These are phyloP conservation scores for Sarotherodon lohbergeri DNA, from an alignment of 2,113 vertebrate species.

Conservation along the genomic window DNA sequence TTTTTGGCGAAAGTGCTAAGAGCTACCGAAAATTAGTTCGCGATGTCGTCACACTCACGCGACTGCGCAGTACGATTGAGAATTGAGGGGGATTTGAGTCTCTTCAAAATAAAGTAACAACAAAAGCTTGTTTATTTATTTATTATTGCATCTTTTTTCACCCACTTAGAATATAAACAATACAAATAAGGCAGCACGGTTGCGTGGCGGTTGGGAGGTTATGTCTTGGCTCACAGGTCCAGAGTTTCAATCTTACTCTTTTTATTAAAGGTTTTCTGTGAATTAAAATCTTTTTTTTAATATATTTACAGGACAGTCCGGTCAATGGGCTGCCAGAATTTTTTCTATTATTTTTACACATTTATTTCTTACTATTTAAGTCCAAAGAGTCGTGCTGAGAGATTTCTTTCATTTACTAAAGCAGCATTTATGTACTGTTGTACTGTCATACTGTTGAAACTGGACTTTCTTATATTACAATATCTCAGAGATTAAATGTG, in stretches of 20 bases:
- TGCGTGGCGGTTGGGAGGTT: neutral
- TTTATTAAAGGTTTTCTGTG: neutral
- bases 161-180: neutral
- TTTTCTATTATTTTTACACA: neutral
- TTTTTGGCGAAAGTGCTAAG: constrained; percentile 31
- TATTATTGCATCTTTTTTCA: neutral
- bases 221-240: neutral
- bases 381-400: neutral
- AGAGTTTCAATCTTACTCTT: neutral
- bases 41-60: neutral
- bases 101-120: constrained; percentile 12
- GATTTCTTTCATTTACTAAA: neutral
- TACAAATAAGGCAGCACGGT: neutral
- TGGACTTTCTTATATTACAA: neutral
- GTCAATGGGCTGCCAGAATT: neutral
- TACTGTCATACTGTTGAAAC: neutral
- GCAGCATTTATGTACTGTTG: neutral
- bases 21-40: neutral
- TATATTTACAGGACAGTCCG: neutral
- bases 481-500: neutral
- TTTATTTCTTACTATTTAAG: neutral
- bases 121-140: neutral
- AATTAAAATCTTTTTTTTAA: neutral
- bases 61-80: neutral
- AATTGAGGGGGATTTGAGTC: neutral